Conservation (phyloP, 2,888 invertebrate genomes). For the Drosophila ezoana region DNA sequence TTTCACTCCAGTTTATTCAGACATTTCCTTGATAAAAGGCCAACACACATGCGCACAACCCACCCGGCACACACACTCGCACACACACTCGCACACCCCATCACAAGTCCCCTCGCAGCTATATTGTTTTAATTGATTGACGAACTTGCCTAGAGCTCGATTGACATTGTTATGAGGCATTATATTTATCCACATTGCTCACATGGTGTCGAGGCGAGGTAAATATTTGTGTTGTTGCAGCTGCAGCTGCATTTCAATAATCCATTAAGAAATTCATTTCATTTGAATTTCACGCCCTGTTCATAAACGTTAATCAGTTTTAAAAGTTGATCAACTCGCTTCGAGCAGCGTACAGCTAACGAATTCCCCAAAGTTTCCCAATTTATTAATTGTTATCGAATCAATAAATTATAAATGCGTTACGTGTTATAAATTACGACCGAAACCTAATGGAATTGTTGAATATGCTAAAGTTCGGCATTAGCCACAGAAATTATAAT, state of each 20-base stretch:
- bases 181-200: slow-evolving; percentile 30
- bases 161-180: slow-evolving; percentile 28
- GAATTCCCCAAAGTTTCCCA: slow-evolving; percentile 3
- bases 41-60: slow-evolving; percentile 8
- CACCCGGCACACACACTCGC: background rate
- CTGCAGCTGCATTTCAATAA: slow-evolving; percentile 46
- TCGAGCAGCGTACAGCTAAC: slow-evolving; percentile 17
- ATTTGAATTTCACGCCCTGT: slow-evolving; percentile 38
- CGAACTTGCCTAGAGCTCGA: slow-evolving; percentile 31
- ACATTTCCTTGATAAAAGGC: slow-evolving; percentile 44
- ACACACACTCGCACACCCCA: background rate
- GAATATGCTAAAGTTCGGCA: background rate
- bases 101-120: slow-evolving; percentile 11
- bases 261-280: slow-evolving; percentile 55
- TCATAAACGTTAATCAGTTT: slow-evolving; percentile 35
- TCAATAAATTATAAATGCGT: slow-evolving; percentile 15
- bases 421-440: slow-evolving; percentile 8
- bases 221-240: slow-evolving; percentile 39
- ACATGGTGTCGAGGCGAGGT: slow-evolving; percentile 26
- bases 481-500: background rate
- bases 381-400: slow-evolving; percentile 5
- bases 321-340: slow-evolving; percentile 34
- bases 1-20: background rate
- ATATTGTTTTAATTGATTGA: slow-evolving; percentile 65
- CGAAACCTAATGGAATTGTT: slow-evolving; percentile 13